Conservation (phyloP, 1,140 invertebrate genomes). For the Dreissena polymorpha region DNA sequence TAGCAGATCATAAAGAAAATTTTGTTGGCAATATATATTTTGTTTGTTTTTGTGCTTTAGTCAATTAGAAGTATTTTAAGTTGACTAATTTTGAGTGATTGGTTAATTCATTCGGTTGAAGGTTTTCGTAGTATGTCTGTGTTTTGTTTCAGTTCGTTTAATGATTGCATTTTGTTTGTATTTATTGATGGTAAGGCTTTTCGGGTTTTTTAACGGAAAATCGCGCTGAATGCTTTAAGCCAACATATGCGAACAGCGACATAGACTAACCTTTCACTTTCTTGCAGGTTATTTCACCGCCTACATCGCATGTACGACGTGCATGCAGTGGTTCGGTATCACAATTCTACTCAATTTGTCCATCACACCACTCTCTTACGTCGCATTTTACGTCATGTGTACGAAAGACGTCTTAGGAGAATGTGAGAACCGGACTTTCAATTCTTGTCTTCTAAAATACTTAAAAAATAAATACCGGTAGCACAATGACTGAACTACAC, state of each 20-base stretch:
- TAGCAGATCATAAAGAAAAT: too few relatives aligned
- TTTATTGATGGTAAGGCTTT: conserved; percentile 21
- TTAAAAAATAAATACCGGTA: conserved; percentile 1
- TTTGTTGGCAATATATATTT: too few relatives aligned
- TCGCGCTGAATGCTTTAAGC: too few relatives aligned
- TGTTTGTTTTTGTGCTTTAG: too few relatives aligned
- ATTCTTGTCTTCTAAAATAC: background rate
- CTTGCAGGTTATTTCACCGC: conserved; percentile 54
- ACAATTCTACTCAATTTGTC: conserved; percentile 50
- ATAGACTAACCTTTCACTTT: conserved; percentile 14
- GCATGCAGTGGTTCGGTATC: conserved; percentile 56
- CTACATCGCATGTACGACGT: conserved; percentile 59
- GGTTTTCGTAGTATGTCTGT: background rate
- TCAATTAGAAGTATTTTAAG: too few relatives aligned
- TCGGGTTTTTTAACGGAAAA: conserved; percentile 9
- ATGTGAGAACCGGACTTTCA: background rate
- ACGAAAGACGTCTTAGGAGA: conserved; percentile 16
- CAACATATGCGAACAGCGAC: background rate
- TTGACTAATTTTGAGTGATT: background rate
- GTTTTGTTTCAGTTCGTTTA: conserved; percentile 4
- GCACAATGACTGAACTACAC: conserved; percentile 30
- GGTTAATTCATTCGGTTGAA: background rate
- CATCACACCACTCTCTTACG: conserved; percentile 36
- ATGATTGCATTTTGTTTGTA: conserved; percentile 21
- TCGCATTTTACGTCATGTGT: conserved; percentile 30